Evolutionary conservation across 2,113 vertebrate genomes (phyloP).

Genomic region (Candoia aspera): DNA sequence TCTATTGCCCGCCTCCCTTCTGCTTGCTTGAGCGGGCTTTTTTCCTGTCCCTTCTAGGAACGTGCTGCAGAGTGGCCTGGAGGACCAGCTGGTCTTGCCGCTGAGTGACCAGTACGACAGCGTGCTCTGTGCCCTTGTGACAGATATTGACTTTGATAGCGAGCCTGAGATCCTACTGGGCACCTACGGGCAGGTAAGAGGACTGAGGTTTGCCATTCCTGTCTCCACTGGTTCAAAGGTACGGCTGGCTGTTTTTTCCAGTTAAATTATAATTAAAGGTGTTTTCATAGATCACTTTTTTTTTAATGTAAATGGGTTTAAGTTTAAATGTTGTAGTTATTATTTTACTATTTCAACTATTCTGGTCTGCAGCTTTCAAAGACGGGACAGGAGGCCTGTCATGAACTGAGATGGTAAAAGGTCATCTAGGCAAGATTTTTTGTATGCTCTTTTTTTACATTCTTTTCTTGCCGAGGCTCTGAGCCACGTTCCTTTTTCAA

Average conservation of each 20-base stretch:
- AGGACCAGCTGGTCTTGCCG: slow-evolving; percentile 73
- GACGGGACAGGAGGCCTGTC: no score
- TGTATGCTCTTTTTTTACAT: no score
- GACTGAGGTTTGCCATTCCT: background rate
- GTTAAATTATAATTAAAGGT: background rate
- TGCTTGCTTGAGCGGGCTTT: background rate
- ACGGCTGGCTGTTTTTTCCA: background rate
- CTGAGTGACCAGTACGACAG: slow-evolving; percentile 88
- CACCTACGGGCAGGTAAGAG: slow-evolving; percentile 65
- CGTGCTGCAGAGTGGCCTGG: slow-evolving; percentile 78
- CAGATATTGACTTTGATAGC: slow-evolving; percentile 86
- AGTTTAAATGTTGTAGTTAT: no score
- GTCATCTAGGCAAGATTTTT: background rate
- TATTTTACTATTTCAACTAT: background rate
- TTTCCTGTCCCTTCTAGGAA: slow-evolving; percentile 71
- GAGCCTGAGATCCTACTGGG: slow-evolving; percentile 69
- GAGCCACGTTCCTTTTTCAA: no score
- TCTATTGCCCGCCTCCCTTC: accelerated
- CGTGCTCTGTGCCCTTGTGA: slow-evolving; percentile 84
- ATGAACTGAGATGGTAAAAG: background rate
- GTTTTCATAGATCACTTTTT: background rate
- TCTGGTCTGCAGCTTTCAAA: background rate
- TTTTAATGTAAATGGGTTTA: background rate
- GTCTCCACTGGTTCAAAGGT: accelerated
- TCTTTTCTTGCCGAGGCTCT: no score